Conservation (phyloP, 2,113 vertebrate species). For the Anolis sagrei region DNA sequence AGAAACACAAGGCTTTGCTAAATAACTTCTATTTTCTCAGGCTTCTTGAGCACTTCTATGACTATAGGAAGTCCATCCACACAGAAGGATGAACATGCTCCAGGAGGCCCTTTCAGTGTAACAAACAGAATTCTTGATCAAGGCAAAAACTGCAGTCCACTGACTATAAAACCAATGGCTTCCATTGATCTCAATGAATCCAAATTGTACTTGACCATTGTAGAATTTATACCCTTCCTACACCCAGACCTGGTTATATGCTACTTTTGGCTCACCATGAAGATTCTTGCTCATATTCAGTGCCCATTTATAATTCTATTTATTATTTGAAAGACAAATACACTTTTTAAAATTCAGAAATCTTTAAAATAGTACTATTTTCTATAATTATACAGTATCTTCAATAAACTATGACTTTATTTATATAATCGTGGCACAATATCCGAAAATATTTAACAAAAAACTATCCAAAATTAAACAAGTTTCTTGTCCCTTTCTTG, state of each 20-base stretch:
- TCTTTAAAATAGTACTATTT: conserved; percentile 77
- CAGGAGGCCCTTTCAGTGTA: not conserved
- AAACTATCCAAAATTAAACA: conserved; percentile 72
- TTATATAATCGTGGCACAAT: conserved; percentile 79
- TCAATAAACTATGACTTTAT: conserved; percentile 78
- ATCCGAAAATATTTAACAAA: conserved; percentile 74
- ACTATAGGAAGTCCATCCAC: not conserved
- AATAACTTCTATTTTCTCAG: not conserved
- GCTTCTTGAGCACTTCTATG: not conserved
- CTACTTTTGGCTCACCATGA: conserved; percentile 77
- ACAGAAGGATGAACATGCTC: not conserved
- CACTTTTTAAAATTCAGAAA: conserved; percentile 70
- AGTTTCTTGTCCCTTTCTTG: conserved; percentile 73
- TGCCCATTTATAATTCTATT: conserved; percentile 73
- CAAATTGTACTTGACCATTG: conserved; percentile 48
- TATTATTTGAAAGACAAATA: conserved; percentile 75
- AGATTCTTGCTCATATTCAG: conserved; percentile 70
- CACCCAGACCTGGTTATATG: conserved; percentile 79
- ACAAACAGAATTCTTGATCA: not conserved
- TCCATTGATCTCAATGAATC: conserved; percentile 10
- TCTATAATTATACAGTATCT: conserved; percentile 78
- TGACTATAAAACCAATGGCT: conserved; percentile 4
- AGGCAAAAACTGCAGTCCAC: conserved; percentile 2
- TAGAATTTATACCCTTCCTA: conserved; percentile 74
- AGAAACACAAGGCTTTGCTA: conserved; percentile 66